Evolutionary conservation across 1,140 invertebrate genomes (phyloP).

Genomic region (Trypoxylus dichotomus): DNA sequence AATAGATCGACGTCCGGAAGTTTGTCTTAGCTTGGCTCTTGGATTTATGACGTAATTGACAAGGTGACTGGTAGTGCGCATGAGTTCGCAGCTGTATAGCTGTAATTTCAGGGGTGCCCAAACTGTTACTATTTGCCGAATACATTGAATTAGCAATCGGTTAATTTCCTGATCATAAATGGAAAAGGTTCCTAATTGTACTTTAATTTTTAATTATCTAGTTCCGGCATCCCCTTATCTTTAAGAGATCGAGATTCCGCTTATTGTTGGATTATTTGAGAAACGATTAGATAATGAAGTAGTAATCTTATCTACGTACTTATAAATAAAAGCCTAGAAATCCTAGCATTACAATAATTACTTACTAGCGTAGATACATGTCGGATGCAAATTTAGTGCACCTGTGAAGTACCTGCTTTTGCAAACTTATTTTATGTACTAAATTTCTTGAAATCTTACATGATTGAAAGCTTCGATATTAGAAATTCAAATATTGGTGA

Average conservation of each 20-base stretch:
- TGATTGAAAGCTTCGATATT: not conserved
- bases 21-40: slow-evolving; percentile 31
- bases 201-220: slow-evolving; percentile 6
- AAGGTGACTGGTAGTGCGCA: slow-evolving; percentile 47
- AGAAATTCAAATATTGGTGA: not conserved
- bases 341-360: not conserved
- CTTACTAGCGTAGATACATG: not conserved
- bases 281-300: slow-evolving; percentile 12
- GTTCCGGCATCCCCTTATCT: not conserved
- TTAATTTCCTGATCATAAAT: not conserved
- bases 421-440: not conserved
- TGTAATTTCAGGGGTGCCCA: slow-evolving; percentile 35
- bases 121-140: slow-evolving; percentile 25
- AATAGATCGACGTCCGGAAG: slow-evolving; percentile 28
- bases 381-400: not conserved
- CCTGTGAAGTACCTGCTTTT: not conserved
- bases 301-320: slow-evolving; percentile 9
- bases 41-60: slow-evolving; percentile 47
- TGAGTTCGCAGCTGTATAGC: slow-evolving; percentile 36
- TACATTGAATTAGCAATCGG: not conserved
- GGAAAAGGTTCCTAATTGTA: not conserved
- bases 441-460: not conserved
- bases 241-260: not conserved
- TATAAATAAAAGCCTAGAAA: slow-evolving; percentile 1
- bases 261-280: not conserved